Base-by-base conservation (phyloP, 2,797 vertebrate genomes). In the Hippopotamyrus pictus region DNA sequence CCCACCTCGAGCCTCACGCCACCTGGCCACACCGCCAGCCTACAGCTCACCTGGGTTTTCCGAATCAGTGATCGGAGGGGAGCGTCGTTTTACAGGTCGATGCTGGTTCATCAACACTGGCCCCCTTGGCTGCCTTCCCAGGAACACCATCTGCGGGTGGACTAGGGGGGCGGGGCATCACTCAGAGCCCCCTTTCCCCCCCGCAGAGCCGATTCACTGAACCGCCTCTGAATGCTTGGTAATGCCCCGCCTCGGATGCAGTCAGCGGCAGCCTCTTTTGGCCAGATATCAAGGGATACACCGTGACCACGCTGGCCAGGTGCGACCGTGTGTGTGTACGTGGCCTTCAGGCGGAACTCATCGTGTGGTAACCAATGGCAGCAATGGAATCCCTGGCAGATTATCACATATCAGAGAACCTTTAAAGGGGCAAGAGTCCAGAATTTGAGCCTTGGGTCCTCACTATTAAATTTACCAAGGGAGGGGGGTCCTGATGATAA, bases 1-100 rank as follows among this genome's bases (percentile, higher is more conserved):
- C 73, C 44, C 37, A 79, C 33, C 37, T 54, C 44, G 5, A 25
- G 8, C 46, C 83, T 88, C 87, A 19, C 2, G 14, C 62, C 48
- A 51, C 69, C 88, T 88, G n/a, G 44, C 37, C 7, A 3, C 44
- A 90, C 89, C 90, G 90, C 44, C 84, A 37, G 51, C 92, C 91
- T 92, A 87, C 50, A 88, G 91, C 91, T 88, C 92, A 84, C 82
- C 82, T 2, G 12, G 92, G 91, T 92, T 93, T 92, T 89, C 91
- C 46, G 90, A 89, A 90, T 91, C 91, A 29, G 48, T 29, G 57
- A 51, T 86, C 83, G 29, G 57, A 41, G 22, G 41, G 83, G 48
- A 54, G 25, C 19, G 14, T 48, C 44, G 41, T 76, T 89, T 89
- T 84, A 89, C 84, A 86, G 83, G 48, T 85, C 50, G 48, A 51